These are phyloP conservation scores for Brienomyrus brachyistius DNA, from an alignment of 2,113 vertebrate genomes.

Conservation along the genomic window DNA sequence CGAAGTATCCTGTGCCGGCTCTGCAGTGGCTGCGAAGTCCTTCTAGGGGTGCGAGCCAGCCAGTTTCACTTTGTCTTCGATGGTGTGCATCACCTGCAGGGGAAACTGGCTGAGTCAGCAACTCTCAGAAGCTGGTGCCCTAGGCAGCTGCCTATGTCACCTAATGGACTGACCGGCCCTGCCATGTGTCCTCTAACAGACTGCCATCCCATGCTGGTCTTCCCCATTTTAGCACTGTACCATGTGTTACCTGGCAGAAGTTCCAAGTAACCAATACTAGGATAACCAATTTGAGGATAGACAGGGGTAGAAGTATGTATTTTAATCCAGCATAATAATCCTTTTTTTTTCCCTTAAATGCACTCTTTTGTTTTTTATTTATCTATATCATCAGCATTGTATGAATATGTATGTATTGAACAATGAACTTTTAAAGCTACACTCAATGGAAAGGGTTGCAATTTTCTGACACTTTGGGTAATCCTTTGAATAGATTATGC, in stretches of 20 bases:
- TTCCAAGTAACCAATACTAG: background rate
- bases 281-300: background rate
- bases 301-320: background rate
- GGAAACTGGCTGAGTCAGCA: background rate
- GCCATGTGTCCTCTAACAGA: background rate
- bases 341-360: background rate
- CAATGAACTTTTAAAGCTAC: background rate
- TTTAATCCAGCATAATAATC: background rate
- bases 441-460: background rate
- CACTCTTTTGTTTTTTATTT: background rate
- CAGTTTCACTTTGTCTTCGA: background rate
- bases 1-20: background rate
- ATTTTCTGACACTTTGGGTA: background rate
- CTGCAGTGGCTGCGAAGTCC: background rate
- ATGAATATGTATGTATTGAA: background rate
- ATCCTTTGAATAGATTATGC: background rate
- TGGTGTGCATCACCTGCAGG: background rate
- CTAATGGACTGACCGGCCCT: background rate
- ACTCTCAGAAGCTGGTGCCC: background rate
- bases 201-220: background rate
- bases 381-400: background rate
- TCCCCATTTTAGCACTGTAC: background rate
- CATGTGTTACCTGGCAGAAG: background rate
- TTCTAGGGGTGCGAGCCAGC: background rate
- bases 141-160: background rate